Base-by-base conservation (phyloP, 2,888 invertebrate species). In the Drosophila bunnanda region DNA sequence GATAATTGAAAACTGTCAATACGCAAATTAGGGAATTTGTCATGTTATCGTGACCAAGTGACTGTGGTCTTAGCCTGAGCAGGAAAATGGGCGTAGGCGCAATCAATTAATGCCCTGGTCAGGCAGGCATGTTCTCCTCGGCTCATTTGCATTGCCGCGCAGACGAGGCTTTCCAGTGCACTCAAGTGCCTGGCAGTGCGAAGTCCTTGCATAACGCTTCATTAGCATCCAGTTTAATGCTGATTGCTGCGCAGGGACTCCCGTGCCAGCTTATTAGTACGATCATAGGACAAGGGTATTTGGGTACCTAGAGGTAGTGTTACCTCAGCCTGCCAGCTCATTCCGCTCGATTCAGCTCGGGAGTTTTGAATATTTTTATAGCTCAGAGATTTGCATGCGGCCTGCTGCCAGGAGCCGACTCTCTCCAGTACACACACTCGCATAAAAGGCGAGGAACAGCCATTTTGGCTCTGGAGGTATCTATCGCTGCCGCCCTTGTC, bases 1-100 rank as follows among this genome's bases (percentile, higher is more conserved):
- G 73, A 72, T 87, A 87, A 87, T 87, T 87, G 88, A 87, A 87
- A 87, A 89, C 88, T 88, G 88, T 87, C 86, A 89, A 85, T 89
- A 75, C 69, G 81, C 75, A 89, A 85, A 88, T 87, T 82, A 79
- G 59, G 57, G 66, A 89, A 88, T 89, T 89, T 82, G 82, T 86
- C 77, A 88, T 87, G 88, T 87, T 76, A 67, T 77, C 73, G 73
- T 76, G 78, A 72, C 73, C 72, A 75, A 73, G 56, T 73, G 36
- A 44, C 76, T 76, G 78, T 67, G 82, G 81, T 74, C 58, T 44
- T 48, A 30, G 39, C 48, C 52, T 34, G 56, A 55, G 56, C 39
- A 48, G 46, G 48, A 69, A 67, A 34, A 41, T 30, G 28, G 64
- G 64, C 48, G 65, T n/a, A 28, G 34, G 12, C 46, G 34, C 56